Conservation (phyloP, 2,888 invertebrate species). For the Achlya flavicornis region DNA sequence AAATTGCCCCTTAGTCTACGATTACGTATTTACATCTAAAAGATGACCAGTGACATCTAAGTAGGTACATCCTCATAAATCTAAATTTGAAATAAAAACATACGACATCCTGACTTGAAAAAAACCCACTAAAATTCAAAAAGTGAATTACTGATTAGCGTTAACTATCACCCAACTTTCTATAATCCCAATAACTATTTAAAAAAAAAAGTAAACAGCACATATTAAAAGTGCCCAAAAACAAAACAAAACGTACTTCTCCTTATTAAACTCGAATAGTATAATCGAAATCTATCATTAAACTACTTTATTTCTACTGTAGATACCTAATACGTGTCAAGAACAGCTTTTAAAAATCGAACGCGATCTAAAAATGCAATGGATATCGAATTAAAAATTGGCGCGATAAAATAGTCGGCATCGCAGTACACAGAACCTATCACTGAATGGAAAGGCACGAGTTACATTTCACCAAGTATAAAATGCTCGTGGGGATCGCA, state of each 20-base stretch:
- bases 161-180: slow-evolving; percentile 42
- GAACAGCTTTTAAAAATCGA: not conserved
- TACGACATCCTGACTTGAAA: slow-evolving; percentile 19
- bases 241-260: slow-evolving; percentile 51
- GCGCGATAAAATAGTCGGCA: slow-evolving; percentile 17
- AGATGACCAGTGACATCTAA: not conserved
- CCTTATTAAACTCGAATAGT: slow-evolving; percentile 51
- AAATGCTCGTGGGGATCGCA: slow-evolving; percentile 65
- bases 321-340: not conserved
- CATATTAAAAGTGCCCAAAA: slow-evolving; percentile 47
- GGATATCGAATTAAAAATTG: not conserved
- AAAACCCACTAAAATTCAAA: not conserved
- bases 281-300: slow-evolving; percentile 45
- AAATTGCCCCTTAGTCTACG: no score
- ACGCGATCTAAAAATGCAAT: slow-evolving; percentile 3
- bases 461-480: slow-evolving; percentile 80
- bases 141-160: not conserved
- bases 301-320: not conserved
- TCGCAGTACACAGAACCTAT: slow-evolving; percentile 61
- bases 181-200: slow-evolving; percentile 38
- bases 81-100: not conserved
- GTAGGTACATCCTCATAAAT: not conserved
- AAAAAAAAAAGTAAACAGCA: slow-evolving; percentile 50
- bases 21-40: no score
- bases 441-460: slow-evolving; percentile 77